Conservation (phyloP, 2,113 vertebrate genomes). For the Ahaetulla prasina region DNA sequence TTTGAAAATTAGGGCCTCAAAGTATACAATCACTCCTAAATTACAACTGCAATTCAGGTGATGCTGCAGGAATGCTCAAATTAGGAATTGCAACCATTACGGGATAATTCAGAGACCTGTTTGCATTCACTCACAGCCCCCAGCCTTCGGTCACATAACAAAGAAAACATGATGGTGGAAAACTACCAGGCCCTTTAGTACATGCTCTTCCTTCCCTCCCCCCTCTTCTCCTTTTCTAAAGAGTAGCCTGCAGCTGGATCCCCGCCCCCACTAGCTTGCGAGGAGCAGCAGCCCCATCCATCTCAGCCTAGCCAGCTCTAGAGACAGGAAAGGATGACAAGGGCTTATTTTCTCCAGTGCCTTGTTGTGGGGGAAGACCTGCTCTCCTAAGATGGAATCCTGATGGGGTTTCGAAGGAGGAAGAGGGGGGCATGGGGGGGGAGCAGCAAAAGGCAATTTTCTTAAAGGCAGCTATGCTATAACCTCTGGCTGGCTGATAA, state of each 20-base stretch:
- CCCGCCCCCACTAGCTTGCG: background rate
- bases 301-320: background rate
- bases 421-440: background rate
- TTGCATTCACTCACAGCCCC: background rate
- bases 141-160: background rate
- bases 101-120: background rate
- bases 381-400: background rate
- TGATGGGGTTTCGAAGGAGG: background rate
- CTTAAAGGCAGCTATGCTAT: background rate
- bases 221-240: background rate
- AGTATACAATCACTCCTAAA: background rate
- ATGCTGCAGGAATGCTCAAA: background rate
- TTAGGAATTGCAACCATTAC: background rate
- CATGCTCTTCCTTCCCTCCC: background rate
- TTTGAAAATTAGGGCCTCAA: background rate
- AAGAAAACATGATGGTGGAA: background rate
- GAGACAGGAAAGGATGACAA: background rate
- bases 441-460: background rate
- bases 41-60: background rate
- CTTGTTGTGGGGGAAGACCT: background rate
- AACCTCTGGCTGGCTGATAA: constrained; percentile 16
- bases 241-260: background rate
- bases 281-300: background rate
- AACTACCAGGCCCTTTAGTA: background rate
- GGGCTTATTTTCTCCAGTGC: background rate